phyloP scores from a whole-genome alignment of 2,797 vertebrate species.

The Perodicticus potto region DNA sequence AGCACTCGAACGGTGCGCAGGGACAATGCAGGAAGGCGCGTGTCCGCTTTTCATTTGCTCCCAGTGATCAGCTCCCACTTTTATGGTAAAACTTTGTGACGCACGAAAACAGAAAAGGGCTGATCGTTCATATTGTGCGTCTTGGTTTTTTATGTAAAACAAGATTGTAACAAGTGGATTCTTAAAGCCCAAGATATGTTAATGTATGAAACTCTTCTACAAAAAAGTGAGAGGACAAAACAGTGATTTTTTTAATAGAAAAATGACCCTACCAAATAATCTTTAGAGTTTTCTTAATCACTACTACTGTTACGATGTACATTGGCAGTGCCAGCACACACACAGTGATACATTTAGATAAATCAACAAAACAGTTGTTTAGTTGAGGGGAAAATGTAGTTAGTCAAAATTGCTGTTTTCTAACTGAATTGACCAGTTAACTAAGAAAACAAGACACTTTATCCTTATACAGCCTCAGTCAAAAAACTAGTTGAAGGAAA shows the following conservation, averaged over 20 bases:
- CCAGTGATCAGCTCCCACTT: neutral
- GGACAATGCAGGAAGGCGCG: neutral
- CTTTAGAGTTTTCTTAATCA: constrained; percentile 9
- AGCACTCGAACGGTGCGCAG: constrained; percentile 40
- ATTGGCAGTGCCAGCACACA: neutral
- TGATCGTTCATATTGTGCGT: neutral
- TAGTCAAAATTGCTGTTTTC: neutral
- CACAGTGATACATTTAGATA: neutral
- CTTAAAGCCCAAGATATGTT: neutral
- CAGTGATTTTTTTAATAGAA: neutral
- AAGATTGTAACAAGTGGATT: constrained; percentile 43
- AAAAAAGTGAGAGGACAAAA: constrained; percentile 28
- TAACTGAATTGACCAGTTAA: neutral
- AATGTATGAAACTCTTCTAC: constrained; percentile 1
- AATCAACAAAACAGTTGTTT: neutral
- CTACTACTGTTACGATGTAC: neutral
- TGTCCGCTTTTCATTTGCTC: neutral
- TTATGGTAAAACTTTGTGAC: constrained; percentile 36
- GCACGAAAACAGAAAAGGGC: neutral
- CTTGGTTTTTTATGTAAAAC: constrained; percentile 14
- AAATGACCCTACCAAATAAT: constrained; percentile 7
- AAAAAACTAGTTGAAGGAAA: constrained; percentile 57
- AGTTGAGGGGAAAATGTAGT: neutral
- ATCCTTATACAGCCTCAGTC: neutral
- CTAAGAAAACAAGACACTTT: constrained; percentile 54